phyloP scores from a whole-genome alignment of 2,888 invertebrate species.

The Pseudococcus longispinus region DNA sequence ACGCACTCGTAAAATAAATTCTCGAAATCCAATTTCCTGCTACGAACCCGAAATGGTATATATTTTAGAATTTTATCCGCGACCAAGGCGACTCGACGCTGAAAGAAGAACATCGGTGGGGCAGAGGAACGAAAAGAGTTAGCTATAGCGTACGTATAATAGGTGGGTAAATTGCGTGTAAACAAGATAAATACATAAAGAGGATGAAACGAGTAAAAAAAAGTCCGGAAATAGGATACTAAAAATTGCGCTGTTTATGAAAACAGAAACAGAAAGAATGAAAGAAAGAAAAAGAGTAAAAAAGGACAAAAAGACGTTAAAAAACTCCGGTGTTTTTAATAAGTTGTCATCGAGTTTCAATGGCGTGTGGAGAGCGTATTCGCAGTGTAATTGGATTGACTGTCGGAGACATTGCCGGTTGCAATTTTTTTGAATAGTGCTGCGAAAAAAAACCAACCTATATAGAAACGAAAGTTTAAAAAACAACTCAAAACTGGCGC shows the following conservation, averaged over 20 bases:
- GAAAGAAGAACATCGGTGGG: neutral
- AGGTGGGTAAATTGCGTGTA: neutral
- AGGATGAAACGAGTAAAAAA: neutral
- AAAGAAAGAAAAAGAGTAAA: neutral
- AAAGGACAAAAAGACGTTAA: neutral
- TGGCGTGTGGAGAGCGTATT: neutral
- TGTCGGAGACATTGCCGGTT: neutral
- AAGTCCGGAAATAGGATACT: neutral
- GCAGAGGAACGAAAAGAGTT: neutral
- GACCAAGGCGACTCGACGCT: neutral
- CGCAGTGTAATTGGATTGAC: neutral
- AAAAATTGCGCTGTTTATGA: neutral
- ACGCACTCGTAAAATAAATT: constrained; percentile 9
- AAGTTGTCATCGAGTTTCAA: neutral
- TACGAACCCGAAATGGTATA: neutral
- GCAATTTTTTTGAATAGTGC: neutral
- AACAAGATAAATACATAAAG: neutral
- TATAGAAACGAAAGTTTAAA: neutral
- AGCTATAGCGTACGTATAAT: neutral
- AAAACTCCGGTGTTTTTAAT: neutral
- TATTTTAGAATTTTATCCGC: neutral
- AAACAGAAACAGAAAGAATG: neutral
- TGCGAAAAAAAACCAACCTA: neutral
- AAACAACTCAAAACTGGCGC: neutral
- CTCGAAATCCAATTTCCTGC: neutral